Conservation (phyloP, 2,113 vertebrate genomes). For the Oreamnos americanus region DNA sequence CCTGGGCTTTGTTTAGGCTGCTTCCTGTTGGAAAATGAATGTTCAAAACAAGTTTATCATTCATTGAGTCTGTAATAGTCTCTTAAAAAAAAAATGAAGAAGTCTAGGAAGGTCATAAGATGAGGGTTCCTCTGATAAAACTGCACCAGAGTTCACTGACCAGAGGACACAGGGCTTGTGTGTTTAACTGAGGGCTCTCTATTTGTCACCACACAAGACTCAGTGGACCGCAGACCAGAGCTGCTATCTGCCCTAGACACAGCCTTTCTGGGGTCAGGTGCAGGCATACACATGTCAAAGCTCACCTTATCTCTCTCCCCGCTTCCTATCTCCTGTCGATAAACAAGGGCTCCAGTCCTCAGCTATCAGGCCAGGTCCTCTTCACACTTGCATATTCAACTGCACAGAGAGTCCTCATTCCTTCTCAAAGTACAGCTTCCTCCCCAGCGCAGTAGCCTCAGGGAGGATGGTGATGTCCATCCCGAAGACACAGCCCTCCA, state of each 20-base stretch:
- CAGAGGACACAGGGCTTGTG: neutral
- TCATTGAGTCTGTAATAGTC: neutral
- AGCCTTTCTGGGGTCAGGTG: neutral
- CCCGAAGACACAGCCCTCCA: neutral
- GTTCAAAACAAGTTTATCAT: neutral
- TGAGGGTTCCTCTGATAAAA: neutral
- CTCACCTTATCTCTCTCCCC: slow-evolving; percentile 44
- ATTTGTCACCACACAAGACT: neutral
- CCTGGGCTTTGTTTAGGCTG: neutral
- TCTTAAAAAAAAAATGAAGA: neutral
- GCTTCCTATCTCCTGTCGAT: slow-evolving; percentile 61
- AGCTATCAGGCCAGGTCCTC: slow-evolving; percentile 55
- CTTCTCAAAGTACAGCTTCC: slow-evolving; percentile 38
- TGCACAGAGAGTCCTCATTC: slow-evolving; percentile 47
- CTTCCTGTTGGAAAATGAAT: neutral
- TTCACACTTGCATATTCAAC: slow-evolving; percentile 8
- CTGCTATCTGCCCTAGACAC: slow-evolving; percentile 17
- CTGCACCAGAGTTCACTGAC: neutral
- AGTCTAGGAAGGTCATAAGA: neutral
- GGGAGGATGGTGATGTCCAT: neutral
- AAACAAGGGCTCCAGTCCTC: slow-evolving; percentile 53
- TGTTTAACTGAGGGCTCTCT: neutral
- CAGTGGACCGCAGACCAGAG: neutral
- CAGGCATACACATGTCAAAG: neutral
- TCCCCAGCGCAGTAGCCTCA: slow-evolving; percentile 33